Evolutionary conservation across 2,113 vertebrate genomes (phyloP), one percentile per base, ranked within the genome.

Genomic region (Drymodes brunneopygia): DNA sequence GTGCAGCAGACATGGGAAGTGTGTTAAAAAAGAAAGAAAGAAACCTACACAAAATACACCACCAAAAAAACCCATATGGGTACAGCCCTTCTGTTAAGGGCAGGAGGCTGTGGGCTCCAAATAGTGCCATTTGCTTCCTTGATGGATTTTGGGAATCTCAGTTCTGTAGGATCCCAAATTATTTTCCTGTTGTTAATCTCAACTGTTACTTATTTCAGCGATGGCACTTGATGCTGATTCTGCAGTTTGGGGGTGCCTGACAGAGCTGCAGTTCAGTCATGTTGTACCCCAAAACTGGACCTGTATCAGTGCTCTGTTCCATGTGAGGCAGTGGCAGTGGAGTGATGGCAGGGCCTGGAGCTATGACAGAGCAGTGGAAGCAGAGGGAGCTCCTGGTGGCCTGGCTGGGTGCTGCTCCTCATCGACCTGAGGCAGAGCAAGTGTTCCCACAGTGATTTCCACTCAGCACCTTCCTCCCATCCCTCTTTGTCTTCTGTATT

Each of bases 271-370:
- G 29, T 7, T 27, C 15, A 15, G 17, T 48, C 28, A 7, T 0
- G 38, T n/a, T 44, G 22, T n/a, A 36, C 13, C 64, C 38, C 53
- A 4, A 7, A 67, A 44, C 6, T 5, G 2, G 25, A 6, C 23
- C 33, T 8, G 17, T 15, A 7, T 60, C 5, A 13, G 19, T 12
- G 58, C 42, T 48, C 23, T 56, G 50, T 45, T 40, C 64, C n/a
- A 28, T 0, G 0, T 8, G 25, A 62, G 64, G 81, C 24, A 8
- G 1, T 17, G 45, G 48, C n/a, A 51, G 47, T 21, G 10, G 36
- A 24, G n/a, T 15, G 33, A 1, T 31, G 45, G 13, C 23, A 31
- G 45, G 22, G 45, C 22, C 60, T 81, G 64, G 33, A 27, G 44
- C 45, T 7, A 5, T 29, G 40, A 20, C 7, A 42, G 25, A 38